Evolutionary conservation across 2,797 vertebrate species (phyloP), one percentile per base, ranked within the genome.

Genomic region (Chaetodon trifasciatus): DNA sequence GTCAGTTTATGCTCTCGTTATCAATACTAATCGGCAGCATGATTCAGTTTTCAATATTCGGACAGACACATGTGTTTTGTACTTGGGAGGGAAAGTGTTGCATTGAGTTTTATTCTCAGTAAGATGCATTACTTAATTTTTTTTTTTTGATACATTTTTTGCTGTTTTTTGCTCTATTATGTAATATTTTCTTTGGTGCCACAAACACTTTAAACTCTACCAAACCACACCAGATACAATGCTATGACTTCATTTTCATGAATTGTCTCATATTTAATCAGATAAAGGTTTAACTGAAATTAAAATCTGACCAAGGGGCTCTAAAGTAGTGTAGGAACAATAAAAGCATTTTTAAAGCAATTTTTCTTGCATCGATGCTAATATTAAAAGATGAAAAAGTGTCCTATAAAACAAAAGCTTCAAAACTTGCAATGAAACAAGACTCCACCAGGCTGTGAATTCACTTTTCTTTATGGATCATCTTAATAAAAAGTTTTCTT

Each of bases 1-100:
- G 60, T 70, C 62, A 47, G 60, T 82, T 70, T 52, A 69, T 52
- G 24, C 47, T 40, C 28, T 83, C 28, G 35, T 68, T 63, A 56
- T 42, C n/a, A 15, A 47, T 17, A 44, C 24, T 75, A 49, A 55
- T 24, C 47, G 35, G 47, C 58, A 55, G 32, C 39, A 28, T 0
- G 1, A 40, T 52, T 17, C 3, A 19, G 19, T 55, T 62, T 66
- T 42, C 1, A 1, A 65, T 67, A 39, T 62, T 57, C 0, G 0
- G 13, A 47, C 15, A 24, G 42, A 83, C 58, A 32, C 35, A 47
- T 67, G 42, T 65, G 13, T 70, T 74, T 74, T 50, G 44, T n/a
- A 11, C 24, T 21, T 68, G 11, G 42, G n/a, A 35, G 56, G 24
- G 32, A 5, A 16, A 57, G 5, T 53, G 15, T 47, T 64, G 62